phyloP scores from a whole-genome alignment of 53 echinoderm and acorn worm species.

The Paracentrotus lividus region DNA sequence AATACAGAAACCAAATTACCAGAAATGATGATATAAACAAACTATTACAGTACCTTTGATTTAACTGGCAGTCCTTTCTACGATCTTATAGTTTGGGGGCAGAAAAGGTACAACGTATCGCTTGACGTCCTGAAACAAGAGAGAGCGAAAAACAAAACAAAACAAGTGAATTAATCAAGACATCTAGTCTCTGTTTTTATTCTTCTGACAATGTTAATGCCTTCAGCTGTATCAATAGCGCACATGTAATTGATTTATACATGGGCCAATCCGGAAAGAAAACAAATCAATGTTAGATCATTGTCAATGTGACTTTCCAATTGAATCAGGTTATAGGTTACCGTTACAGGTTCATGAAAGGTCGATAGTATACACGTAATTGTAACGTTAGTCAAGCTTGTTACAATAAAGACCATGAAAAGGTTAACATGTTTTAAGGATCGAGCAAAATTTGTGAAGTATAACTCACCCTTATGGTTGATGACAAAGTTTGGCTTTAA shows the following conservation, averaged over 20 bases:
- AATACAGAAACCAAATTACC: too few species aligned
- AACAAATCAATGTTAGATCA: not conserved
- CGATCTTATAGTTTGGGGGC: too few species aligned
- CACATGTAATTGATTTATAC: not conserved
- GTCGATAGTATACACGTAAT: not conserved
- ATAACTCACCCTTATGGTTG: too few species aligned
- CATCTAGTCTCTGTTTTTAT: not conserved
- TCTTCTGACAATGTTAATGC: not conserved
- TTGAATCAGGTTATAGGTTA: not conserved
- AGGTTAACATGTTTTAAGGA: too few species aligned
- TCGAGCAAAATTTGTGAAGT: too few species aligned
- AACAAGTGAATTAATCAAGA: slow-evolving; percentile 35
- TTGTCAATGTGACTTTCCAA: not conserved
- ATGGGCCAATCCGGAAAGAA: not conserved
- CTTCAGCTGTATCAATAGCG: not conserved
- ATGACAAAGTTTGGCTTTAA: too few species aligned
- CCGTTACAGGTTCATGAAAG: not conserved
- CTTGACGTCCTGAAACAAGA: not conserved
- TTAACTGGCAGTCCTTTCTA: too few species aligned
- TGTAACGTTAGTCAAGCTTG: not conserved
- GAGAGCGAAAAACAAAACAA: slow-evolving; percentile 25
- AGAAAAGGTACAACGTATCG: too few species aligned
- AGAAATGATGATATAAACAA: too few species aligned
- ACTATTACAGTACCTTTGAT: too few species aligned
- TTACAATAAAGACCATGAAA: not conserved